Base-by-base conservation (phyloP, 2,888 invertebrate species). In the Bombyx huttoni region DNA sequence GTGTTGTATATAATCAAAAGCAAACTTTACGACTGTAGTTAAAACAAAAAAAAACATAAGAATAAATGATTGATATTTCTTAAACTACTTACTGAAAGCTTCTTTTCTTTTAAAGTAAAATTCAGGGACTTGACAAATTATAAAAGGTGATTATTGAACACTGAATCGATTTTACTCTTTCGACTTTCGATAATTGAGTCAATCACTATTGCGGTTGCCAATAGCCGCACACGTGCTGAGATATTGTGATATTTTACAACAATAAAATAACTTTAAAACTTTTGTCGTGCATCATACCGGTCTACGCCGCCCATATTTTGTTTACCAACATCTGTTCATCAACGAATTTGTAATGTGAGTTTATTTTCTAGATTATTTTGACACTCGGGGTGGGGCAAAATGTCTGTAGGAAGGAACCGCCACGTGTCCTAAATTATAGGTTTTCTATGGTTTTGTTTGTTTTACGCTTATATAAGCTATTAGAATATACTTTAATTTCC, bases 181-280 rank as follows among this genome's bases (percentile, higher is more conserved):
- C 40, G 40, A 40, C 9, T 35, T 35, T 35, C 9, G 35, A 8
- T 8, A 40, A 40, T 40, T 40, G 40, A 45, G 45, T 58, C 62
- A 64, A 63, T 66, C 65, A 67, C 69, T 76, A 73, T 72, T 83
- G 82, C 83, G 77, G 81, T 82, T 85, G 80, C 82, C 80, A 79
- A 81, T 81, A 77, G 81, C 83, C 83, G 87, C 85, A 87, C 88
- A 88, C 85, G 88, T 88, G 87, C 86, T 81, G 78, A 75, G 75
- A 74, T 75, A 82, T 86, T 86, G 83, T 85, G 81, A 83, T 85
- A 86, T 85, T 84, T 85, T 85, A 81, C 78, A 67, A 70, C 67
- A 78, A 74, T 75, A 73, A 74, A 69, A 80, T 77, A 75, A 74
- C 65, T 77, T 84, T 81, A 67, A 75, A 77, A 73, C 71, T 66